phyloP scores from a whole-genome alignment of 1,140 invertebrate genomes.

The Venustaconcha ellipsiformis region DNA sequence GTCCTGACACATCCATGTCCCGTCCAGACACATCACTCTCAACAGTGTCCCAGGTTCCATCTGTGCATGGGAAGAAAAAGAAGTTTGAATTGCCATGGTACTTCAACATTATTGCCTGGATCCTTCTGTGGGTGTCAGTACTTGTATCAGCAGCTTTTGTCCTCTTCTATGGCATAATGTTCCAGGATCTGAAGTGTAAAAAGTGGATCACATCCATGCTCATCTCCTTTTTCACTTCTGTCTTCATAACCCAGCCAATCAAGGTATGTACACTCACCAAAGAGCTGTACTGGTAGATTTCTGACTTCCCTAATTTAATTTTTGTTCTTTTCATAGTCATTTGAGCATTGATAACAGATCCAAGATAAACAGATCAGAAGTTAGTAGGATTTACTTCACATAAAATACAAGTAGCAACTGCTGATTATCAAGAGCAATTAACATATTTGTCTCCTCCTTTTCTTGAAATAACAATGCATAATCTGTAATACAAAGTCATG shows the following conservation, averaged over 20 bases:
- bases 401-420: no score
- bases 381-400: no score
- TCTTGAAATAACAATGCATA: no score
- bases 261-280: conserved; percentile 63
- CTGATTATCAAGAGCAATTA: no score
- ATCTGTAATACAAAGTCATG: no score
- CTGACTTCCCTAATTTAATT: no score
- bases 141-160: conserved; percentile 70
- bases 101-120: conserved; percentile 71
- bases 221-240: conserved; percentile 72
- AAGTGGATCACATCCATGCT: conserved; percentile 74
- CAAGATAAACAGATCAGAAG: no score
- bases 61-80: conserved; percentile 53
- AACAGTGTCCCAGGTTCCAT: conserved; percentile 13
- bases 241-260: conserved; percentile 74
- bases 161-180: conserved; percentile 73
- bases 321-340: no score
- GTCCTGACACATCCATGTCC: conserved; percentile 27
- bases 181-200: conserved; percentile 72
- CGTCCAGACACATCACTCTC: conserved; percentile 45
- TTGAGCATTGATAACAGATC: no score
- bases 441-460: no score
- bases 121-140: conserved; percentile 68
- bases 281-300: no score
- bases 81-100: conserved; percentile 70